Conservation (phyloP, 1,140 invertebrate genomes). For the Achroia grisella region DNA sequence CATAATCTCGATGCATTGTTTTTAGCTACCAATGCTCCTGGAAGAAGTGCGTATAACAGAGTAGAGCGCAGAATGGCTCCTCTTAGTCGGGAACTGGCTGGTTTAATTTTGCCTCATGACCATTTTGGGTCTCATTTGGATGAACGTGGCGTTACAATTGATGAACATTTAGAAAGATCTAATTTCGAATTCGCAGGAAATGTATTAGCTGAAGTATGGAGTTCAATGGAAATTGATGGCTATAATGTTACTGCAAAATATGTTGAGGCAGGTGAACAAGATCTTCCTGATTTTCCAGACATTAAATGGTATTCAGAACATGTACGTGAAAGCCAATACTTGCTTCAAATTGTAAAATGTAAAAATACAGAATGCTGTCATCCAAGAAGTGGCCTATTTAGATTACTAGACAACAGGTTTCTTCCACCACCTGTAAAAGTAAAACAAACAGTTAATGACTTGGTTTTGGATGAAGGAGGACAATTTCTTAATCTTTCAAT, state of each 20-base stretch:
- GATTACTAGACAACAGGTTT: conserved; percentile 23
- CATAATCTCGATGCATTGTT: conserved; percentile 23
- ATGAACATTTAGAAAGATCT: conserved; percentile 35
- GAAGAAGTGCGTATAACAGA: conserved; percentile 20
- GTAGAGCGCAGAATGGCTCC: conserved; percentile 27
- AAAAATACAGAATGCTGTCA: conserved; percentile 23
- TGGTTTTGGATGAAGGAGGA: conserved; percentile 22
- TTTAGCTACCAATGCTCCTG: conserved; percentile 17
- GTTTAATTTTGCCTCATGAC: conserved; percentile 29
- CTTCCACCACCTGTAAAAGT: conserved; percentile 22
- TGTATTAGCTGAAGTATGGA: conserved; percentile 29
- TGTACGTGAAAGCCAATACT: conserved; percentile 25
- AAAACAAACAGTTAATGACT: conserved; percentile 24
- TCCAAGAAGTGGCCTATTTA: conserved; percentile 24
- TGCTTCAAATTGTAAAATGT: conserved; percentile 26
- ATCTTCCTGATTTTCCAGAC: conserved; percentile 23
- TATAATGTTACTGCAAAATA: conserved; percentile 26
- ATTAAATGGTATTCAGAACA: conserved; percentile 26
- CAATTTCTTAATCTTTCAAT: conserved; percentile 22
- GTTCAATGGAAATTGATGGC: conserved; percentile 24
- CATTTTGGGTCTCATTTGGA: conserved; percentile 56
- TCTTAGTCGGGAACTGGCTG: conserved; percentile 26
- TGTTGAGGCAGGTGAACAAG: conserved; percentile 17
- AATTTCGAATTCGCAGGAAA: conserved; percentile 31
- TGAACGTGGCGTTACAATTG: conserved; percentile 38